phyloP scores from a whole-genome alignment of 2,888 invertebrate genomes.

The Glyphotaelius pellucidus region DNA sequence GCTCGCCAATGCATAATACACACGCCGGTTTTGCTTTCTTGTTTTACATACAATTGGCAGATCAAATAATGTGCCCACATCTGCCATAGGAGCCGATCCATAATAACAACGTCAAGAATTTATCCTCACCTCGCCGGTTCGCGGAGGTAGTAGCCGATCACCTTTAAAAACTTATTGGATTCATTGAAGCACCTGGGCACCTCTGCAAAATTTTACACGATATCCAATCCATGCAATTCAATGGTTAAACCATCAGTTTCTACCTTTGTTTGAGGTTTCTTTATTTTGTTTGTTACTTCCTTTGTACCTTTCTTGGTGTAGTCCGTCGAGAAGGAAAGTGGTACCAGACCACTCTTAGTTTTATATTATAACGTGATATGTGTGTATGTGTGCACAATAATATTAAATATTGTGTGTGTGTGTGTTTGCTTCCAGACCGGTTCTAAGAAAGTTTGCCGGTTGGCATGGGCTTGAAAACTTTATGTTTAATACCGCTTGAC shows the following conservation, averaged over 20 bases:
- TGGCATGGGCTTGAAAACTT: conserved; percentile 10
- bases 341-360: conserved; percentile 45
- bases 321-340: conserved; percentile 44
- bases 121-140: conserved; percentile 24
- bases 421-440: conserved; percentile 3
- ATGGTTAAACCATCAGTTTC: not conserved
- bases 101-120: conserved; percentile 12
- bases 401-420: not conserved
- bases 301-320: not conserved
- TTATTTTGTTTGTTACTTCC: not conserved
- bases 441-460: conserved; percentile 41
- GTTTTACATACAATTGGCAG: conserved; percentile 17
- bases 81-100: conserved; percentile 15
- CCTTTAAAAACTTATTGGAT: not conserved
- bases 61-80: conserved; percentile 7
- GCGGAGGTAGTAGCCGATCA: not conserved
- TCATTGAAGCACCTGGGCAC: not conserved
- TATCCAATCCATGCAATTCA: not conserved
- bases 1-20: not conserved
- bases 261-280: not conserved
- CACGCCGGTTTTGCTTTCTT: conserved; percentile 32
- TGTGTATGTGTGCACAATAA: not conserved
- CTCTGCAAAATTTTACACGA: not conserved
- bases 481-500: conserved; percentile 10
- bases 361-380: not conserved